phyloP scores from a whole-genome alignment of 2,888 invertebrate species.

The Xylophagus ater region DNA sequence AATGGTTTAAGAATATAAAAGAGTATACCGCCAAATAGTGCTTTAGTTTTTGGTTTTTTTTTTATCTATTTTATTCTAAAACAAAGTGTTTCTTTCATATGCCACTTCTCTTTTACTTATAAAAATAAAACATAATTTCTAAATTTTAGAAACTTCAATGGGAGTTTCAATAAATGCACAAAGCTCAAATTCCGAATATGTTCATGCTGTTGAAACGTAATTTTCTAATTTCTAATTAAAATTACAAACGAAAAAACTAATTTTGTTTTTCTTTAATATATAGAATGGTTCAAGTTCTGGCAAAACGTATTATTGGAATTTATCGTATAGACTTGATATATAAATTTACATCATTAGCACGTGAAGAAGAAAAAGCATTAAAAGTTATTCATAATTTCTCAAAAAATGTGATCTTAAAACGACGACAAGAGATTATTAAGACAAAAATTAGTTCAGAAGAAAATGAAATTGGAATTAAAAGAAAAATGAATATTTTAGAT shows the following conservation, averaged over 20 bases:
- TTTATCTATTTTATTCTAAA: too few species aligned
- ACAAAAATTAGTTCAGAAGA: constrained; percentile 14
- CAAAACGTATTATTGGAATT: constrained; percentile 34
- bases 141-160: constrained; percentile 65
- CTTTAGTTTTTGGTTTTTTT: too few species aligned
- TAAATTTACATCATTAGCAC: constrained; percentile 47
- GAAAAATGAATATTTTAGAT: constrained; percentile 57
- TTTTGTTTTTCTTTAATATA: constrained; percentile 1
- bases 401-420: constrained; percentile 44
- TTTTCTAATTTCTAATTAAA: constrained; percentile 18
- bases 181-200: constrained; percentile 55
- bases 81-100: too few species aligned
- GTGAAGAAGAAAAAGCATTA: constrained; percentile 41
- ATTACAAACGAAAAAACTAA: not conserved
- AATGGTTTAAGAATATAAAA: too few species aligned
- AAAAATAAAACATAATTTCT: too few species aligned
- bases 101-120: too few species aligned
- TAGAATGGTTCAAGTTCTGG: constrained; percentile 33
- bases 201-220: constrained; percentile 59
- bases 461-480: constrained; percentile 42
- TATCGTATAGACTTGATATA: constrained; percentile 33
- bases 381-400: constrained; percentile 44
- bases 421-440: constrained; percentile 32
- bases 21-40: too few species aligned
- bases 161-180: constrained; percentile 66